Conservation (phyloP, 2,888 invertebrate genomes). For the Stenichneumon culpator region DNA sequence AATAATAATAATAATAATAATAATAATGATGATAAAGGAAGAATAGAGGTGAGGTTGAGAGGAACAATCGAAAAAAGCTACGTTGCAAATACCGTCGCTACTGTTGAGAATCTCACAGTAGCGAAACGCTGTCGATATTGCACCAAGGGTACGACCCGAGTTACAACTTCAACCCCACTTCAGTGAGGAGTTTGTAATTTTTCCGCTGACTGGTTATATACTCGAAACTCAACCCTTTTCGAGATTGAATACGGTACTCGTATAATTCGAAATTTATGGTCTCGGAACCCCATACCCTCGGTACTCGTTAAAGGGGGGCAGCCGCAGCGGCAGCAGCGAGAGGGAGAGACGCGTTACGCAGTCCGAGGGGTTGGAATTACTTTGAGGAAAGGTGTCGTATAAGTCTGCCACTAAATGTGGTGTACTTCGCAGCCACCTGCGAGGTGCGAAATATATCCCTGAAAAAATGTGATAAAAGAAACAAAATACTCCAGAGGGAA, state of each 20-base stretch:
- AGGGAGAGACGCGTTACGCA: not conserved
- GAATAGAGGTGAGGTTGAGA: not conserved
- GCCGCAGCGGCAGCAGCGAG: constrained; percentile 28
- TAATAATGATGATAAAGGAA: not conserved
- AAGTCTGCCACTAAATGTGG: constrained; percentile 7
- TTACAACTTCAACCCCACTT: constrained; percentile 44
- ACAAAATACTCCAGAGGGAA: not conserved
- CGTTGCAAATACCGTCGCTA: constrained; percentile 7
- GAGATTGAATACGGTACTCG: constrained; percentile 50
- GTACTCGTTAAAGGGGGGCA: constrained; percentile 29
- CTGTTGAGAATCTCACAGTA: not conserved
- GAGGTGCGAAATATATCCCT: constrained; percentile 28
- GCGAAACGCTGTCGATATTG: constrained; percentile 31
- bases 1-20: not conserved
- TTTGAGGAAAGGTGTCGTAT: constrained; percentile 18
- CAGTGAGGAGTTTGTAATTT: constrained; percentile 58
- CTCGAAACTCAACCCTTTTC: constrained; percentile 62
- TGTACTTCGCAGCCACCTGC: constrained; percentile 33
- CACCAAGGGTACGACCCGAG: constrained; percentile 53
- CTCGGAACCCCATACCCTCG: constrained; percentile 37
- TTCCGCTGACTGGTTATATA: constrained; percentile 54
- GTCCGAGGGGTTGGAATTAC: constrained; percentile 19
- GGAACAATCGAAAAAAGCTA: constrained; percentile 45
- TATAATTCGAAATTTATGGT: constrained; percentile 70
- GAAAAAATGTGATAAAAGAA: not conserved